Base-by-base conservation (phyloP, 2,797 vertebrate genomes). In the Esox masquinongy region DNA sequence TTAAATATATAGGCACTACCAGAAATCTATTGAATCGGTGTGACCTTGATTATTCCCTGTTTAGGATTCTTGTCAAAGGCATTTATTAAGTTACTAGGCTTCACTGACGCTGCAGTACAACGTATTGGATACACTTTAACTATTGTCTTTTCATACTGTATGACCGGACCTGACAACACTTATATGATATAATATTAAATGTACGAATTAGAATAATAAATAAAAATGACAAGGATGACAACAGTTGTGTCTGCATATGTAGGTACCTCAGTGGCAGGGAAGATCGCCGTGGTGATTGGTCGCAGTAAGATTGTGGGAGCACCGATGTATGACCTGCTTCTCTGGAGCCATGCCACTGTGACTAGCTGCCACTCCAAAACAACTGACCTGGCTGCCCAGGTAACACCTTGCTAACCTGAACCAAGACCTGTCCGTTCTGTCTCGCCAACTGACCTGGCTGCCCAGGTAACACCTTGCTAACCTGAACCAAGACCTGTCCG, bases 291-390 rank as follows among this genome's bases (percentile, higher is more conserved):
- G 0, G 97, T 99, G 79, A 88, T 99, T 1, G 98, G 98, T 7
- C 97, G 98, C 73, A 99, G 98, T 87, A 99, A 99, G 92, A 99
- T 99, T 0, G 98, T 99, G 0, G 98, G 98, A 0, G 96, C 97
- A 9, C 98, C 98, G 0, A 99, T 99, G 98, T 96, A 97, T 0
- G 97, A 99, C 88, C 91, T 99, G 75, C 94, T 99, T 81, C 94
- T 99, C 61, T 99, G 97, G 96, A 99, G 90, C 88, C 94, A 99
- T 0, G 97, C 98, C 15, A 99, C 98, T 0, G 97, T 99, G 82
- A 99, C 98, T 78, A 98, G 96, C 14, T 99, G 98, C 88, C 98
- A 99, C 88, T 99, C 98, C 11, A 99, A 95, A 92, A 99, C 97
- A 0, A 81, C 84, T 1, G 92, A 96, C 1, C 91, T 99, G 26